Evolutionary conservation across 2,888 invertebrate genomes (phyloP).

Genomic region (Fragum sueziense): DNA sequence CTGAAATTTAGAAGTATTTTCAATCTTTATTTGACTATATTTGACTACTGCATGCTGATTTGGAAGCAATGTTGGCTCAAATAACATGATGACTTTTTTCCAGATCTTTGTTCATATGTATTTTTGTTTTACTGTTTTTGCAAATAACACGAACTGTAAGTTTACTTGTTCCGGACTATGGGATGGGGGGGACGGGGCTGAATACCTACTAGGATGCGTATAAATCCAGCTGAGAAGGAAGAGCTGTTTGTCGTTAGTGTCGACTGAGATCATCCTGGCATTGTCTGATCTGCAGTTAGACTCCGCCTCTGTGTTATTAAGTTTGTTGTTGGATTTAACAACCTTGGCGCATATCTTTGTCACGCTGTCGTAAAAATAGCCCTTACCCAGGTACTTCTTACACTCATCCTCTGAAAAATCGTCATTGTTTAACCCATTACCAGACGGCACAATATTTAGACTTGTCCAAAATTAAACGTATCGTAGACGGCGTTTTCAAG

Average conservation of each 20-base stretch:
- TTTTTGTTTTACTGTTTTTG: too few species aligned
- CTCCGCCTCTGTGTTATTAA: slow-evolving; percentile 9
- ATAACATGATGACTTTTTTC: too few species aligned
- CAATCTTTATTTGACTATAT: too few species aligned
- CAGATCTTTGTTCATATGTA: too few species aligned
- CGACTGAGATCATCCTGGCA: not conserved
- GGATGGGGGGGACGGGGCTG: too few species aligned
- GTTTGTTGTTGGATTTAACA: not conserved
- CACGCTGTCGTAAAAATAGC: slow-evolving; percentile 17
- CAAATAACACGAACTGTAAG: too few species aligned
- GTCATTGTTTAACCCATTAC: not conserved
- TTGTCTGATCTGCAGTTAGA: slow-evolving; percentile 1
- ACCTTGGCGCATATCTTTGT: slow-evolving; percentile 4
- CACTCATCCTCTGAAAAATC: slow-evolving; percentile 3
- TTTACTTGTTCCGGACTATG: too few species aligned
- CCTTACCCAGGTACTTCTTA: slow-evolving; percentile 6
- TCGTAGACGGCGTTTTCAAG: not conserved
- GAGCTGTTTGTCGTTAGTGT: not conserved
- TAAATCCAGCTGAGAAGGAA: slow-evolving; percentile 11
- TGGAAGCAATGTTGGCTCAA: too few species aligned
- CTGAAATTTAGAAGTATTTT: too few species aligned
- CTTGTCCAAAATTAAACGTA: not conserved
- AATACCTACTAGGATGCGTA: slow-evolving; percentile 2
- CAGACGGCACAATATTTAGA: not conserved
- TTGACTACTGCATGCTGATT: too few species aligned